A percentile compares a stretch with the other conserved stretches of the same genome.
These are phyloP conservation scores for Pseudomyrmex concolor DNA, from an alignment of 1,140 invertebrate genomes.

Conservation along the genomic window DNA sequence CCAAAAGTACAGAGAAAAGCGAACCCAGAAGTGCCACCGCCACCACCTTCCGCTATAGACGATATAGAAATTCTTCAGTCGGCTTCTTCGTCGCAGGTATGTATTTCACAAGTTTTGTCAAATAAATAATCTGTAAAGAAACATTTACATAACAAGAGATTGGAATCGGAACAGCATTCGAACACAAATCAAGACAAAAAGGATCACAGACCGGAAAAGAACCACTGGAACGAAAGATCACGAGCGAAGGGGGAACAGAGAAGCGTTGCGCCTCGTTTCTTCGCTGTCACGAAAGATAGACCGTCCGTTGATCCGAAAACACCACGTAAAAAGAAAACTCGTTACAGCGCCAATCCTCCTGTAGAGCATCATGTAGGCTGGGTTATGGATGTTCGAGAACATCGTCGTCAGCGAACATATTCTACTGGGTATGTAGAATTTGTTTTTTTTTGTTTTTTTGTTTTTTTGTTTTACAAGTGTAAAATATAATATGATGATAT, in stretches of 20 bases:
- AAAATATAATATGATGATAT: slow-evolving; percentile 9
- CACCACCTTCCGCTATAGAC: slow-evolving; percentile 88
- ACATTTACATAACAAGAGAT: background rate
- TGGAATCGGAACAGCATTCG: slow-evolving; percentile 66
- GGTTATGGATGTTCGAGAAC: slow-evolving; percentile 96
- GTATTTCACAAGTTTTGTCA: background rate
- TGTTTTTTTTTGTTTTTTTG: background rate
- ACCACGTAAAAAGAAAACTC: slow-evolving; percentile 94
- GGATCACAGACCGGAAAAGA: slow-evolving; percentile 74
- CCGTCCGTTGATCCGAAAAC: slow-evolving; percentile 87
- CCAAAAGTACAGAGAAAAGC: slow-evolving; percentile 87
- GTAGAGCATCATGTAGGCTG: slow-evolving; percentile 98
- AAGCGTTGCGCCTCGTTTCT: slow-evolving; percentile 90
- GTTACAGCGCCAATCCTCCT: slow-evolving; percentile 96
- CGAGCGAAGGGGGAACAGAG: slow-evolving; percentile 78
- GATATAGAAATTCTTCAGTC: slow-evolving; percentile 78
- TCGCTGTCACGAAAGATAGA: slow-evolving; percentile 95
- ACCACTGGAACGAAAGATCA: slow-evolving; percentile 74
- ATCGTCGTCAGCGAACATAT: slow-evolving; percentile 89
- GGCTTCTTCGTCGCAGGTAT: slow-evolving; percentile 72
- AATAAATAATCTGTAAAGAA: background rate
- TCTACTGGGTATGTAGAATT: slow-evolving; percentile 87
- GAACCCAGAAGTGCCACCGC: slow-evolving; percentile 91
- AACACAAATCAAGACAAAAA: slow-evolving; percentile 75
- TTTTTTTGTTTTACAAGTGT: background rate